Evolutionary conservation across 2,113 vertebrate genomes (phyloP).

Genomic region (Platycercus adscitus): DNA sequence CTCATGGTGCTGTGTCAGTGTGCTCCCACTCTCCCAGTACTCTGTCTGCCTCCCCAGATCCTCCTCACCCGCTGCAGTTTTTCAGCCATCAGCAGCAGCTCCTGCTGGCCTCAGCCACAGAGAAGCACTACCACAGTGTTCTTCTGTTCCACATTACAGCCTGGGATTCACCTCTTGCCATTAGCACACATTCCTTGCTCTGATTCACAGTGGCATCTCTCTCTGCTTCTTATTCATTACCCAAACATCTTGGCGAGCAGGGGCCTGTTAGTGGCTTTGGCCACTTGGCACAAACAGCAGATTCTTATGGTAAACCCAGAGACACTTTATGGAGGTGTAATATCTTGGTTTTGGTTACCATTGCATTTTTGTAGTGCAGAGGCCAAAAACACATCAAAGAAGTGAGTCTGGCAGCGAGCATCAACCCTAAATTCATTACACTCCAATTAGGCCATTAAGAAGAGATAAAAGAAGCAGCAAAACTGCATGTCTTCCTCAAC

Average conservation of each 20-base stretch:
- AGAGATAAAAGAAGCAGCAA: constrained; percentile 68
- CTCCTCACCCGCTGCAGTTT: fast-evolving
- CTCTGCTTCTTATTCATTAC: constrained; percentile 67
- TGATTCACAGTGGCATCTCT: constrained; percentile 64
- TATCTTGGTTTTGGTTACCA: constrained; percentile 63
- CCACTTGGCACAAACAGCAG: constrained; percentile 60
- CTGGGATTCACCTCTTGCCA: neutral
- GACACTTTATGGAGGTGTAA: constrained; percentile 73
- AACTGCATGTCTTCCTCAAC: constrained; percentile 35
- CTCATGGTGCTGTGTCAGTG: fast-evolving
- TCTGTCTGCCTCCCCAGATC: neutral
- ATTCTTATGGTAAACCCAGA: constrained; percentile 72
- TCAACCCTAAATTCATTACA: constrained; percentile 61
- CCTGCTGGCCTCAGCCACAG: neutral
- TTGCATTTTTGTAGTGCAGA: constrained; percentile 46
- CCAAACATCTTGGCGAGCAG: constrained; percentile 60
- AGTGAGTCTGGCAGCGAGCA: neutral
- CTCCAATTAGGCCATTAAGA: constrained; percentile 61
- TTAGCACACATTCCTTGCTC: constrained; percentile 27
- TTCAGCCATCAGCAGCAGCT: neutral
- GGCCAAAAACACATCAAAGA: constrained; percentile 72
- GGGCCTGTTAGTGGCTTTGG: constrained; percentile 69
- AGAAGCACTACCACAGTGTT: neutral
- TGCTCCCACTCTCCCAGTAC: fast-evolving
- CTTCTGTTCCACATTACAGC: constrained; percentile 47